phyloP scores from a whole-genome alignment of 1,140 invertebrate species.

The Pogonomyrmex californicus region DNA sequence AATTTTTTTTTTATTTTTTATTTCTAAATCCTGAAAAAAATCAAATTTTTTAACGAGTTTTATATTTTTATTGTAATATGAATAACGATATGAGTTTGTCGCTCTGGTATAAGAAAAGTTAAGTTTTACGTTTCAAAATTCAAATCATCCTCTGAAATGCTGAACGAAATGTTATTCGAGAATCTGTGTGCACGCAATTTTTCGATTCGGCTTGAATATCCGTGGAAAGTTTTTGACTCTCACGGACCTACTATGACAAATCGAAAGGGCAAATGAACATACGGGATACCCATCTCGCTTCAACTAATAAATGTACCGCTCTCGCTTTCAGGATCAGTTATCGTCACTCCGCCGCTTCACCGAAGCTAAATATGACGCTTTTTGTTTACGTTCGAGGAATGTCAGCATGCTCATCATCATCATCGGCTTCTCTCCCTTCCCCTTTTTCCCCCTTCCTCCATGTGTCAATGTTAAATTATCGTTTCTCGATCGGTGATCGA shows the following conservation, averaged over 20 bases:
- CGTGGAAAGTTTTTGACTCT: neutral
- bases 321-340: neutral
- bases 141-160: too few relatives aligned
- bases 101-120: too few relatives aligned
- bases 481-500: neutral
- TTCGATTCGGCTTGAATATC: conserved; percentile 3
- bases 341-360: conserved; percentile 8
- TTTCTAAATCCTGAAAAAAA: too few relatives aligned
- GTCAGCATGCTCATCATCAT: conserved; percentile 24
- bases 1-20: too few relatives aligned
- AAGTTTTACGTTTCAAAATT: too few relatives aligned
- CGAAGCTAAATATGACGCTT: conserved; percentile 29
- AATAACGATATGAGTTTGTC: too few relatives aligned
- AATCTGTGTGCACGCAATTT: neutral
- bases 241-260: neutral
- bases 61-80: too few relatives aligned
- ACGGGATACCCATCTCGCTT: neutral
- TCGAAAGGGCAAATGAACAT: neutral
- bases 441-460: too few relatives aligned
- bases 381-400: conserved; percentile 33
- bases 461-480: neutral
- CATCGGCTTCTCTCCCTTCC: neutral
- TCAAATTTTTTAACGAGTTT: too few relatives aligned
- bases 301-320: neutral
- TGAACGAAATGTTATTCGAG: too few relatives aligned